These are phyloP conservation scores for Dasysyrphus albostriatus DNA, from an alignment of 2,888 invertebrate genomes.

Conservation along the genomic window DNA sequence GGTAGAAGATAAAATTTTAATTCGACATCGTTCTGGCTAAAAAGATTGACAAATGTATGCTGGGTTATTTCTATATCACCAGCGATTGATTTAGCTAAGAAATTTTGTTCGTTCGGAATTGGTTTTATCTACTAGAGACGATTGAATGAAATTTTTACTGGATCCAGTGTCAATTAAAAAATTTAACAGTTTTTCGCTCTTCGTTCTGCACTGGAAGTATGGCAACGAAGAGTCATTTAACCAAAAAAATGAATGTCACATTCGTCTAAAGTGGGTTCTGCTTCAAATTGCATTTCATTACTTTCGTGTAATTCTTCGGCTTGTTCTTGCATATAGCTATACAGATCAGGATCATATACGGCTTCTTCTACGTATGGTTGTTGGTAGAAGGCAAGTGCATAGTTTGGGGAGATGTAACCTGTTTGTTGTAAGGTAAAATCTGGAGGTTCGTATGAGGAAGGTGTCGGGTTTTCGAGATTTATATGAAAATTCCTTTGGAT, in stretches of 20 bases:
- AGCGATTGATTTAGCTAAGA: background rate
- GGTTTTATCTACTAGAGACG: conserved; percentile 3
- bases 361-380: conserved; percentile 14
- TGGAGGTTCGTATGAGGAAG: background rate
- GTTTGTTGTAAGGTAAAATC: conserved; percentile 2
- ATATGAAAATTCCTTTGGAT: conserved; percentile 41
- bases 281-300: background rate
- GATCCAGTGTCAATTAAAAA: background rate
- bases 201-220: conserved; percentile 1
- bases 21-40: too few species aligned
- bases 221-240: conserved; percentile 37
- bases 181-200: background rate
- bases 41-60: too few species aligned
- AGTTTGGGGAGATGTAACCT: conserved; percentile 30
- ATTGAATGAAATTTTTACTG: conserved; percentile 1
- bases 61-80: background rate
- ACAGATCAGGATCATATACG: conserved; percentile 22
- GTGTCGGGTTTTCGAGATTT: background rate
- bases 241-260: conserved; percentile 53
- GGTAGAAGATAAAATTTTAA: too few species aligned
- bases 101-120: background rate
- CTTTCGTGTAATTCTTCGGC: background rate
- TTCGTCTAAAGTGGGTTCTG: background rate
- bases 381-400: conserved; percentile 18
- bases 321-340: conserved; percentile 12